Percentiles rank a stretch among this genome's conserved stretches.
phyloP scores from a whole-genome alignment of 2,888 invertebrate species.

The Sinotaia quadrata region DNA sequence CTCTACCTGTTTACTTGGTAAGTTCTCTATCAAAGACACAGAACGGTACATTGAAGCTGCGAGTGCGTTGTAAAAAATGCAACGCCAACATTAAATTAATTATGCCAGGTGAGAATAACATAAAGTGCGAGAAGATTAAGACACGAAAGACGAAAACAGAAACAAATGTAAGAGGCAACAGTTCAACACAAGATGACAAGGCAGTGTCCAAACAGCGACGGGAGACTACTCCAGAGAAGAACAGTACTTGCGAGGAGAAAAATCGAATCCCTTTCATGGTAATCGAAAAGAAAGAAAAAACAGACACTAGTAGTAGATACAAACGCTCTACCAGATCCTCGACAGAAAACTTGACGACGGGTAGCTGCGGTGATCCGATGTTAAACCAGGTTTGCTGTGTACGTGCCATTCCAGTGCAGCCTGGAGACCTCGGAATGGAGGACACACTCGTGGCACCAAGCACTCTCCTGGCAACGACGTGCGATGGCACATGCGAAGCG shows the following conservation, averaged over 20 bases:
- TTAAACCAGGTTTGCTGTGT: conserved; percentile 14
- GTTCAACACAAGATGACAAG: no score
- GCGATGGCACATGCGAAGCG: conserved; percentile 20
- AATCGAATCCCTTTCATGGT: conserved; percentile 24
- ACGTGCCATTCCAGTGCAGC: conserved; percentile 20
- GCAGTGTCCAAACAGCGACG: neutral
- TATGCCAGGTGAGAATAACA: conserved; percentile 16
- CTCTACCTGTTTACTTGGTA: conserved; percentile 19
- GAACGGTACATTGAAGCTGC: conserved; percentile 26
- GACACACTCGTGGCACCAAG: conserved; percentile 27
- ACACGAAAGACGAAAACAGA: no score
- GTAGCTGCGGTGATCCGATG: conserved; percentile 6
- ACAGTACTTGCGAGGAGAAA: no score
- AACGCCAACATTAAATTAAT: conserved; percentile 24
- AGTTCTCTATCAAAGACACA: conserved; percentile 10
- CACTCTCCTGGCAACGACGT: conserved; percentile 17
- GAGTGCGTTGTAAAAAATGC: conserved; percentile 33
- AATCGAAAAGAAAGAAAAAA: conserved; percentile 15
- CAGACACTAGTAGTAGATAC: neutral
- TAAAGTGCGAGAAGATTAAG: no score
- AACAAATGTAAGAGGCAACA: no score
- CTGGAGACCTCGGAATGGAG: conserved; percentile 19
- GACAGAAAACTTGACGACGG: neutral
- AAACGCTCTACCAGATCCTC: neutral
- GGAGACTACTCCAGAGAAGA: no score